These are phyloP conservation scores for Penaeus monodon DNA, from an alignment of 2,888 invertebrate genomes.

Conservation along the genomic window DNA sequence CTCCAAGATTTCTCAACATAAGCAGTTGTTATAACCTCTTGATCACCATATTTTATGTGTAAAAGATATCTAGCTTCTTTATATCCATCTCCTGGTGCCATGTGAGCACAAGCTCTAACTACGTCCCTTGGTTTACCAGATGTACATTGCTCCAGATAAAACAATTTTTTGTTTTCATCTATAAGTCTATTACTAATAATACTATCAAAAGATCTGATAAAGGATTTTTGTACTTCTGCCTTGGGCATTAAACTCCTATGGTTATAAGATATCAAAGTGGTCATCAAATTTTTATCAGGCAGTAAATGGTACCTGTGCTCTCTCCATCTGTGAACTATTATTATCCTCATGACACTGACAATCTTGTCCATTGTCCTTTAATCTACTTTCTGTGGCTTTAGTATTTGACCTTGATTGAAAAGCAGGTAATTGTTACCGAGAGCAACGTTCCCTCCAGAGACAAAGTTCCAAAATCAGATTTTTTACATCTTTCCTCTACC, in stretches of 20 bases:
- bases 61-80: constrained; percentile 11
- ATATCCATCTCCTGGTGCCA: not conserved
- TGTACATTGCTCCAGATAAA: constrained; percentile 20
- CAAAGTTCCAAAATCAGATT: too few species aligned
- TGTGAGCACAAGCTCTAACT: not conserved
- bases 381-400: too few species aligned
- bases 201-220: constrained; percentile 12
- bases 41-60: constrained; percentile 16
- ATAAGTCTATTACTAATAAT: not conserved
- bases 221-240: constrained; percentile 19
- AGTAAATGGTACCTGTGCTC: not conserved
- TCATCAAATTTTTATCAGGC: not conserved
- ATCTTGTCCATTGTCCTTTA: too few species aligned
- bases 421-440: too few species aligned
- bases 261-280: constrained; percentile 3
- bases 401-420: too few species aligned
- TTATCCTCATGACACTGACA: not conserved
- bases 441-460: too few species aligned
- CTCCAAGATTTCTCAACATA: constrained; percentile 17
- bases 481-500: too few species aligned
- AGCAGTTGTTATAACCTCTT: not conserved
- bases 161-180: constrained; percentile 11
- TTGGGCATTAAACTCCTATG: constrained; percentile 9
- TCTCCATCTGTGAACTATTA: not conserved
- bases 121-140: constrained; percentile 8